Conservation (phyloP, 2,888 invertebrate genomes). For the Himalopsyche japonica region DNA sequence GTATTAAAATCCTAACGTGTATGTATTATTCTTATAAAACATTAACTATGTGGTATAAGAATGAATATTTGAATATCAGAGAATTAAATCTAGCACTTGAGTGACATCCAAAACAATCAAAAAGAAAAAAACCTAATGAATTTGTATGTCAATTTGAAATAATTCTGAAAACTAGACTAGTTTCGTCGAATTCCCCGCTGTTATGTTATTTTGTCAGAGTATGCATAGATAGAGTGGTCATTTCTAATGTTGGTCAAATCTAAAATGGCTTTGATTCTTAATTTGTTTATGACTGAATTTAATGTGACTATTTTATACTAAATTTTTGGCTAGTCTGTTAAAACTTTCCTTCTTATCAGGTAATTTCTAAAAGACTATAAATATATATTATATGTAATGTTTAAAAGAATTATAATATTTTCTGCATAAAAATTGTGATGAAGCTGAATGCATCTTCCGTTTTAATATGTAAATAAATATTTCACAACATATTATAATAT, state of each 20-base stretch:
- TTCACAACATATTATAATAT: not conserved
- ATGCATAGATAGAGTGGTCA: not conserved
- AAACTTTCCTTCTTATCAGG: conserved; percentile 13
- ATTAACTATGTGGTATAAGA: no score
- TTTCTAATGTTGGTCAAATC: not conserved
- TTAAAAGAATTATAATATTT: conserved; percentile 8
- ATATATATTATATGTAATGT: conserved; percentile 22
- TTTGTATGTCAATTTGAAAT: not conserved
- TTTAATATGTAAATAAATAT: conserved; percentile 25
- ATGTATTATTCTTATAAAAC: no score
- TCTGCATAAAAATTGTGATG: conserved; percentile 28
- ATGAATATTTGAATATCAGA: no score
- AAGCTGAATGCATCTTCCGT: conserved; percentile 12
- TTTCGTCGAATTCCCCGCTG: not conserved
- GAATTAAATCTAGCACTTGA: no score
- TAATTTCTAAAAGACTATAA: conserved; percentile 25
- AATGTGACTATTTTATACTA: conserved; percentile 32
- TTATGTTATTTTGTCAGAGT: not conserved
- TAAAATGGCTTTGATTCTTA: conserved; percentile 6
- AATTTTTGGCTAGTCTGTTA: conserved; percentile 28
- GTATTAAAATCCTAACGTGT: no score
- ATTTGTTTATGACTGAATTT: conserved; percentile 34
- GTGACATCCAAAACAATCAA: no score
- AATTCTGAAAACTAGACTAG: not conserved
- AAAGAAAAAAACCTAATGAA: no score